Evolutionary conservation across 2,113 vertebrate species (phyloP).

Genomic region (Hippopotamus amphibius): DNA sequence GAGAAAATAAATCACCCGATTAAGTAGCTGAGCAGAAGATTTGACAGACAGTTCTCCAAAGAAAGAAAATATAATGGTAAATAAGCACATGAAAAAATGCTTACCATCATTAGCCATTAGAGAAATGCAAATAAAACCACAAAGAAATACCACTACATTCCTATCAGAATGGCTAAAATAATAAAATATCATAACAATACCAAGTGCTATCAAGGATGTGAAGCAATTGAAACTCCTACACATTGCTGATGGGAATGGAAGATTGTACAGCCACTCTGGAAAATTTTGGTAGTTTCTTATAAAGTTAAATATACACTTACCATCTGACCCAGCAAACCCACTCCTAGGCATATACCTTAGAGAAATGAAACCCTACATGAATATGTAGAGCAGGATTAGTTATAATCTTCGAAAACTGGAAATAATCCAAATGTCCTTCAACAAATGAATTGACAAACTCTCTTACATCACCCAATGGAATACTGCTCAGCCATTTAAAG

Average conservation of each 20-base stretch:
- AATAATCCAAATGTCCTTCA: neutral
- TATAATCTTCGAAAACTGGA: neutral
- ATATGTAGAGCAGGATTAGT: neutral
- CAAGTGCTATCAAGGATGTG: neutral
- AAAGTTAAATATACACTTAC: neutral
- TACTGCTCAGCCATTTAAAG: neutral
- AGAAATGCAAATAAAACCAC: slow-evolving; percentile 22
- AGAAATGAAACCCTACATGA: neutral
- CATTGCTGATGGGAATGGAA: neutral
- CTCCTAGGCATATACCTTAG: neutral
- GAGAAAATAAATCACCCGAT: slow-evolving; percentile 34
- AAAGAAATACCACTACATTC: neutral
- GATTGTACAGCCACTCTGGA: neutral
- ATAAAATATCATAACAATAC: neutral
- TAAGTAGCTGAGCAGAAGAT: neutral
- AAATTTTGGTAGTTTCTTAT: neutral
- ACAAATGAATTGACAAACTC: neutral
- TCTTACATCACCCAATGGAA: neutral
- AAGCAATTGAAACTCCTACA: neutral
- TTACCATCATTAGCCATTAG: neutral
- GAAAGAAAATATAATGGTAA: neutral
- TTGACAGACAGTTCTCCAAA: neutral
- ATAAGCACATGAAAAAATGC: neutral
- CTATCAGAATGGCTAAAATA: neutral
- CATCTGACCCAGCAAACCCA: neutral